Conservation (phyloP, 2,888 invertebrate species). For the Dryocosmus kuriphilus region DNA sequence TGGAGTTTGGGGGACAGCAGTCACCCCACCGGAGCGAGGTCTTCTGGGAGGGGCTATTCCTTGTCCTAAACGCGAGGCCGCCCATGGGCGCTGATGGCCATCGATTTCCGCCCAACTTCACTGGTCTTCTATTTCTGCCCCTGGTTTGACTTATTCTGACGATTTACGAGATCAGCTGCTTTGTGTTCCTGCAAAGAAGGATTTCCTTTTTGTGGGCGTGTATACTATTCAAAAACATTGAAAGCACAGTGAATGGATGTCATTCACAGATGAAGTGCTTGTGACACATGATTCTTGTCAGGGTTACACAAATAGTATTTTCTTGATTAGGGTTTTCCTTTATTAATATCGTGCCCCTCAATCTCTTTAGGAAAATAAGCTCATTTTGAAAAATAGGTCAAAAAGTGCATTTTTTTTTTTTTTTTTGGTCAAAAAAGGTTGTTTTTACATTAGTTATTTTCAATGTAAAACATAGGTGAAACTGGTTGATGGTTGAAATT, state of each 20-base stretch:
- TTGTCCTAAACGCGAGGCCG: slow-evolving; percentile 96
- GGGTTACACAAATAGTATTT: background rate
- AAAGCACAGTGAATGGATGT: background rate
- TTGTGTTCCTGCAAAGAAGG: slow-evolving; percentile 43
- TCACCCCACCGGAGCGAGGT: slow-evolving; percentile 98
- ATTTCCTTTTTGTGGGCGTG: slow-evolving; percentile 9
- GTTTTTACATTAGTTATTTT: too few relatives aligned
- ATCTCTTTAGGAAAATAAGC: too few relatives aligned
- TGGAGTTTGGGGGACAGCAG: slow-evolving; percentile 83
- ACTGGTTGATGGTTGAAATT: too few relatives aligned
- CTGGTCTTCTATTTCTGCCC: slow-evolving; percentile 59
- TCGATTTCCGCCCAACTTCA: slow-evolving; percentile 73
- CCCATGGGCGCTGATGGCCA: slow-evolving; percentile 88
- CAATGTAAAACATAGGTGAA: too few relatives aligned
- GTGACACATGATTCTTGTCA: slow-evolving; percentile 18
- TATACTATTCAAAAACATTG: background rate
- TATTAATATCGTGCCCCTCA: too few relatives aligned
- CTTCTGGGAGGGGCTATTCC: slow-evolving; percentile 98
- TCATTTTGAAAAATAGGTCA: too few relatives aligned
- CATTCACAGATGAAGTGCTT: slow-evolving; percentile 27
- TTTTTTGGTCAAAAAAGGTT: too few relatives aligned
- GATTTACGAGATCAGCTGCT: slow-evolving; percentile 49
- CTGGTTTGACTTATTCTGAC: slow-evolving; percentile 46
- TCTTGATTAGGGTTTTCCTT: too few relatives aligned
- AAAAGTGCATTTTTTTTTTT: too few relatives aligned